Conservation (phyloP, 2,113 vertebrate genomes). For the Cettia cetti region DNA sequence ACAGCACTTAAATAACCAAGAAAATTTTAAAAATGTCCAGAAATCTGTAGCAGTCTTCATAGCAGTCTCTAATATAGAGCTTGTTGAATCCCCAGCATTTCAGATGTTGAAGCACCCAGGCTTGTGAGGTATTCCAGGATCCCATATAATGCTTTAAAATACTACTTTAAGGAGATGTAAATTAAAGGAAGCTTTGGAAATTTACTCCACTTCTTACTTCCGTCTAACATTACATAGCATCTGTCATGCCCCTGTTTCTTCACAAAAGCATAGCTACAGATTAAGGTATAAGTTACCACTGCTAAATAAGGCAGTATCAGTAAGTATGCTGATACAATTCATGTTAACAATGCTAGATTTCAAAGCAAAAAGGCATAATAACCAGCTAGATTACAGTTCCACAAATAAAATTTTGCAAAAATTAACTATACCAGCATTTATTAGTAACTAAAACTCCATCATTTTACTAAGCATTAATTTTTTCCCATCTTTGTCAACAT, state of each 20-base stretch:
- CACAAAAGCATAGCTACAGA: background rate
- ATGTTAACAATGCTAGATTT: background rate
- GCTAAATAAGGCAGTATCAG: background rate
- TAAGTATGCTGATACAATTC: background rate
- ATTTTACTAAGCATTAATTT: background rate
- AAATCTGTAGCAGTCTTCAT: background rate
- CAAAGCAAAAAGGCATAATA: background rate
- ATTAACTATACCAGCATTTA: background rate
- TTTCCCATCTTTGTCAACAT: background rate
- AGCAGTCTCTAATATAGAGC: background rate
- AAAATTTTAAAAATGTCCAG: background rate
- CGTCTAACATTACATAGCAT: background rate
- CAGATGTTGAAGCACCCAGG: background rate
- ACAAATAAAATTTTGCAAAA: background rate
- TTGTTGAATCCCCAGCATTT: background rate
- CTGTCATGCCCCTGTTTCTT: background rate
- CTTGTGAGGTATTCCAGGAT: background rate
- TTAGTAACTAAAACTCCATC: background rate
- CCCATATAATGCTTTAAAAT: background rate
- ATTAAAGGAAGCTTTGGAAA: background rate
- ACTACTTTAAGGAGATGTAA: background rate
- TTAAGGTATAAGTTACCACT: background rate
- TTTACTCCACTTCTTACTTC: background rate
- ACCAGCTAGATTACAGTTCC: background rate
- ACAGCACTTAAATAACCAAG: background rate